Percentiles rank a stretch among this genome's conserved stretches.
phyloP scores from a whole-genome alignment of 2,888 invertebrate genomes.

The Melinaea menophilus region DNA sequence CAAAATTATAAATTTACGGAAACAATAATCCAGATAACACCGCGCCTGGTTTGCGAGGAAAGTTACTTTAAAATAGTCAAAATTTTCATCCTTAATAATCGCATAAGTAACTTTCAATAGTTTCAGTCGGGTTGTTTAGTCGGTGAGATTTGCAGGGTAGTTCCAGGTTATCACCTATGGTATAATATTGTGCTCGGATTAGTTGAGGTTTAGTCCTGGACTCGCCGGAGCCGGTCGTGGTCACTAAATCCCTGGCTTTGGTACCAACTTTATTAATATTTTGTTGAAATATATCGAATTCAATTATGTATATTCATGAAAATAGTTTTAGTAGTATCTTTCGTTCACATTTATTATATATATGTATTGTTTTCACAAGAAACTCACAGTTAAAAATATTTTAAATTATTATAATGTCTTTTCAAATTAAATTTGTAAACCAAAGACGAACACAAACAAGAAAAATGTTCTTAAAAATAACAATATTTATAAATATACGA shows the following conservation, averaged over 20 bases:
- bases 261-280: constrained; percentile 49
- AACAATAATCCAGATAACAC: constrained; percentile 62
- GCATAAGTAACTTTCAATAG: constrained; percentile 67
- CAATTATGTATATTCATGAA: constrained; percentile 2
- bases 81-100: constrained; percentile 48
- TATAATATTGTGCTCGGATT: constrained; percentile 74
- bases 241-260: constrained; percentile 65
- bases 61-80: constrained; percentile 47
- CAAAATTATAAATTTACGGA: constrained; percentile 60
- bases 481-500: too few relatives aligned
- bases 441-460: too few relatives aligned
- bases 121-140: constrained; percentile 56
- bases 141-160: constrained; percentile 45
- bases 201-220: constrained; percentile 64
- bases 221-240: constrained; percentile 50
- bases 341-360: background rate
- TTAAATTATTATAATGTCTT: too few relatives aligned
- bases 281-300: constrained; percentile 21
- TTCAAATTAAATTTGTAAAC: too few relatives aligned
- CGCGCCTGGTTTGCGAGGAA: constrained; percentile 38
- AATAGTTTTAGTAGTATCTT: constrained; percentile 5
- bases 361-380: too few relatives aligned
- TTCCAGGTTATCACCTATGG: constrained; percentile 69
- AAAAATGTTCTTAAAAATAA: too few relatives aligned
- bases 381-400: too few relatives aligned